Conservation (phyloP, 1,140 invertebrate genomes). For the Pristionchus pacificus region DNA sequence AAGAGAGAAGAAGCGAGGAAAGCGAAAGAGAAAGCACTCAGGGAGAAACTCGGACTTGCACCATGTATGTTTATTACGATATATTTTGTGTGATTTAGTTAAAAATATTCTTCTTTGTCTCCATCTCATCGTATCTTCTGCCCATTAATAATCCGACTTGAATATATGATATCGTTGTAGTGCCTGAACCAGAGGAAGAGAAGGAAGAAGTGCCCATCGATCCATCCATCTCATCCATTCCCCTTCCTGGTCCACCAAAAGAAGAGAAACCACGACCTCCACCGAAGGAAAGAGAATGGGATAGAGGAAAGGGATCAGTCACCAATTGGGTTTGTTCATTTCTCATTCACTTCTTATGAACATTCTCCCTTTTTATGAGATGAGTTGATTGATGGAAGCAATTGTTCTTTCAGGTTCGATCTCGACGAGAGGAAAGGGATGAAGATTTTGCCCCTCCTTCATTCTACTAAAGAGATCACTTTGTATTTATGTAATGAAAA, state of each 20-base stretch:
- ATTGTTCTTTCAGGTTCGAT: not conserved
- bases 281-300: conserved; percentile 22
- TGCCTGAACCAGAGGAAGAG: not conserved
- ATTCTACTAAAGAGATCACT: conserved; percentile 8
- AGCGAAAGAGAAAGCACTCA: conserved; percentile 2
- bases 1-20: not conserved
- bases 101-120: no score
- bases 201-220: not conserved
- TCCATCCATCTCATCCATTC: not conserved
- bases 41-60: conserved; percentile 9
- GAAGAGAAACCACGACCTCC: not conserved
- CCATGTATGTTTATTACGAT: conserved; percentile 1
- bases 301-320: conserved; percentile 21
- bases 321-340: conserved; percentile 24
- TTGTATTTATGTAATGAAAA: no score
- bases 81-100: not conserved
- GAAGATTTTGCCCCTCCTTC: conserved; percentile 27
- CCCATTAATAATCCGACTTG: no score
- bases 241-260: not conserved
- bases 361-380: no score
- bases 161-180: no score
- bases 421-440: conserved; percentile 23
- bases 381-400: not conserved
- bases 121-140: no score
- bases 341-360: no score